Base-by-base conservation (phyloP, 1,140 invertebrate genomes). In the Panonychus citri region DNA sequence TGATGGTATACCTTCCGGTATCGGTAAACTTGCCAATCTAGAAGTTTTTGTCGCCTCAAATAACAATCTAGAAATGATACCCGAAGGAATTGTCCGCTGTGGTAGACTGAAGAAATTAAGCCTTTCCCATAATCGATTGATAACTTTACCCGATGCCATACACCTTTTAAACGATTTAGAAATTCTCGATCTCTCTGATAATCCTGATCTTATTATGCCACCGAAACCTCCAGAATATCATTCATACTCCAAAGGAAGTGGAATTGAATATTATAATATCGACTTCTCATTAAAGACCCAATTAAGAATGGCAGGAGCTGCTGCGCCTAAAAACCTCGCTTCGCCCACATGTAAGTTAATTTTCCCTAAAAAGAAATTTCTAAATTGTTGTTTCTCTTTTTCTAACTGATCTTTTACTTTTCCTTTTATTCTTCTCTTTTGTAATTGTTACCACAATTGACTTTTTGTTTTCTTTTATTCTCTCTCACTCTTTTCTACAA, bases 201-300 rank as follows among this genome's bases (percentile, higher is more conserved):
- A 98, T 76, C 85, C 88, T 0, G 88, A 96, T 62, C 73, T 98
- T 58, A 79, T 96, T 48, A 94, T 98, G 86, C 94, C 95, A 1
- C 91, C 94, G 15, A 96, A 95, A 72, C 93, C 89, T 0, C 43
- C 59, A 25, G 67, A 70, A 28, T 62, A 78, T n/a, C 77, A 80
- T 61, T 76, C 78, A 62, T 82, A 83, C 3, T 59, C 59, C 37
- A 76, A 80, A n/a, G 85, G 85, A 3, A 43, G 39, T 55, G 64
- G 63, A 21, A 74, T 87, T 17, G 82, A 94, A 67, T 98, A 86
- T 73, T 99, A 98, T 69, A 98, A 98, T 64, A 94, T 99, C 55
- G 94, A 99, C 71, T 99, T 98, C 73, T 95, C 90, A 0, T 74
- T 99, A 26, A 86, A 90, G 73, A 85, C 85, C 66, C 91, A 98